Conservation (phyloP, 2,797 vertebrate genomes). For the Danio kyathit region DNA sequence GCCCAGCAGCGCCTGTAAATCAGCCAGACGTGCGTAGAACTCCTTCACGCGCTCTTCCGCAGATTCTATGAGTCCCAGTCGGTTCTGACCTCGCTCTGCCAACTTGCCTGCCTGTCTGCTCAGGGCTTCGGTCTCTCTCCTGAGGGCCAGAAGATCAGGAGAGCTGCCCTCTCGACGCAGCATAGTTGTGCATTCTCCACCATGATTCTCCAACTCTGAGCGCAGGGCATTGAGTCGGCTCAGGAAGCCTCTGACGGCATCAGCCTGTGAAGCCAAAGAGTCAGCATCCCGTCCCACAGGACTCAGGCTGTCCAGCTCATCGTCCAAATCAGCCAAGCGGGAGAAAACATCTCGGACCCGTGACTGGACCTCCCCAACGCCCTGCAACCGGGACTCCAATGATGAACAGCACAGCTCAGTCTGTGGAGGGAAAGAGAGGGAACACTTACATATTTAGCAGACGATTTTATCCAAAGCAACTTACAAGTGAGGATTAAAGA, state of each 20-base stretch:
- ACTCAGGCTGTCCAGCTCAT: conserved; percentile 93
- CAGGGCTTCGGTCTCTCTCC: conserved; percentile 92
- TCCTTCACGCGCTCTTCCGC: conserved; percentile 85
- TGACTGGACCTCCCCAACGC: conserved; percentile 90
- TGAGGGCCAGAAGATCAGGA: conserved; percentile 91
- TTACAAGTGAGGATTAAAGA: too few relatives aligned
- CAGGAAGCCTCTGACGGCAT: conserved; percentile 86
- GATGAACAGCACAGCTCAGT: conserved; percentile 84
- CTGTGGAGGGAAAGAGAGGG: conserved; percentile 61
- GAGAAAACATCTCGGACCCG: conserved; percentile 95
- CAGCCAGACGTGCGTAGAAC: conserved; percentile 87
- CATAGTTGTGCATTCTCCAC: conserved; percentile 87
- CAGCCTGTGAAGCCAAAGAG: conserved; percentile 93
- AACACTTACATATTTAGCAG: background rate
- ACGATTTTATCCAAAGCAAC: too few relatives aligned
- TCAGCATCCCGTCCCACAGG: conserved; percentile 90
- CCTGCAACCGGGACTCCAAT: conserved; percentile 92
- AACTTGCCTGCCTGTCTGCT: conserved; percentile 91
- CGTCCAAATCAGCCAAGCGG: conserved; percentile 91
- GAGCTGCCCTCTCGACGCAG: conserved; percentile 91
- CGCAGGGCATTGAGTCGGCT: conserved; percentile 82
- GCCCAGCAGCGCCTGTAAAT: conserved; percentile 85
- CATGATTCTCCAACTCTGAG: conserved; percentile 85
- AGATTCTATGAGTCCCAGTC: conserved; percentile 86
- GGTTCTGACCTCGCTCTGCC: conserved; percentile 85